These are phyloP conservation scores for Gerris buenoi DNA, from an alignment of 1,140 invertebrate species.

Conservation along the genomic window DNA sequence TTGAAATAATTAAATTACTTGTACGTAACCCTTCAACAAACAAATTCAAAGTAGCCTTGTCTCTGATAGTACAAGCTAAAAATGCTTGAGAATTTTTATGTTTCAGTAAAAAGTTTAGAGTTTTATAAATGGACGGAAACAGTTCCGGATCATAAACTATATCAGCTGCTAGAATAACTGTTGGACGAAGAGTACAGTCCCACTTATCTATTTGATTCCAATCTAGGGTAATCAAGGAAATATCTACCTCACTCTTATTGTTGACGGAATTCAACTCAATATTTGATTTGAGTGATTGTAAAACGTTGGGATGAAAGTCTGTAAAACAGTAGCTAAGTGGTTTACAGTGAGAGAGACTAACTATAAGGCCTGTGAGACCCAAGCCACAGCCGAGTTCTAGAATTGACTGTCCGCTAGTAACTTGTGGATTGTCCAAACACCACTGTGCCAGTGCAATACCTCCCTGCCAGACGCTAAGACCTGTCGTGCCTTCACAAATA, in stretches of 20 bases:
- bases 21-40: background rate
- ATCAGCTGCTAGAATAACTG: background rate
- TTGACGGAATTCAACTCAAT: background rate
- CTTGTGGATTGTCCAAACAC: background rate
- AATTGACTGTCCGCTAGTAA: background rate
- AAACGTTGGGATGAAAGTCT: background rate
- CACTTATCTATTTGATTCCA: background rate
- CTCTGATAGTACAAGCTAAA: background rate
- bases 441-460: background rate
- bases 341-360: background rate
- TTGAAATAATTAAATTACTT: too few species aligned
- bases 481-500: background rate
- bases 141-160: background rate
- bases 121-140: background rate
- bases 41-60: background rate
- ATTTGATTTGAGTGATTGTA: background rate
- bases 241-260: background rate
- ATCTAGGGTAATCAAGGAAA: too few species aligned
- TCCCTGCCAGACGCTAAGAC: background rate
- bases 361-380: background rate
- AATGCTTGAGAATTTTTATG: background rate
- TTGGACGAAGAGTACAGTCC: background rate
- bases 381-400: background rate
- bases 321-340: background rate
- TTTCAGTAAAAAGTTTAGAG: background rate